Base-by-base conservation (phyloP, 2,113 vertebrate genomes). In the Nyctereutes procyonoides region DNA sequence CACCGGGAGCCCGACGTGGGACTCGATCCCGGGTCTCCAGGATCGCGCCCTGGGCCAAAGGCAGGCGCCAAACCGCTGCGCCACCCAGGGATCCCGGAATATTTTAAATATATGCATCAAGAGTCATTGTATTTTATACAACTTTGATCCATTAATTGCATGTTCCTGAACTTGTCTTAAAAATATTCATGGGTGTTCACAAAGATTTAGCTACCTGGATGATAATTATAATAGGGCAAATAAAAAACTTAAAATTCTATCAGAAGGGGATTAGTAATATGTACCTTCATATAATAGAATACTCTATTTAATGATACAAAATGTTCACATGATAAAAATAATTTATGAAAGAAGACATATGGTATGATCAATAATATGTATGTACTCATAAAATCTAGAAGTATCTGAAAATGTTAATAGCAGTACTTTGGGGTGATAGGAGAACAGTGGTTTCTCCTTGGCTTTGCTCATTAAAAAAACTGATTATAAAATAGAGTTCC, bases 291-390 rank as follows among this genome's bases (percentile, higher is more conserved):
- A 24, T 82, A 80, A 91, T 43, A 88, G 30, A 92, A 74, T 84
- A 91, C 13, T 43, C 56, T 91, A 96, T 55, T 93, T 96, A 88
- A 90, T 82, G 88, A 90, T 35, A 82, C 12, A 90, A 80, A 93
- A 85, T 56, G 13, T 88, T 84, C 56, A 67, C 51, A 71, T 71
- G 32, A 76, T 53, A 81, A 94, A 95, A 56, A 1, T 24, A 67
- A n/a, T 76, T 62, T 93, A 80, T 79, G 24, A 93, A 97, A 93
- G 10, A 89, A 60, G 15, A 48, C 8, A 51, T 60, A 81, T 86
- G 32, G 60, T 8, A 92, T 74, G 55, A 67, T 43, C 17, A 15
- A 73, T 67, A 77, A 62, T 30, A 90, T 55, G 26, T 32, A 43
- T 32, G 7, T 30, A 88, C 2, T 55, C 22, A 93, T 60, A 88